Percentiles rank a stretch among this genome's conserved stretches.
Conservation (phyloP, 1,140 invertebrate species). For the Hylaeus anthracinus region DNA sequence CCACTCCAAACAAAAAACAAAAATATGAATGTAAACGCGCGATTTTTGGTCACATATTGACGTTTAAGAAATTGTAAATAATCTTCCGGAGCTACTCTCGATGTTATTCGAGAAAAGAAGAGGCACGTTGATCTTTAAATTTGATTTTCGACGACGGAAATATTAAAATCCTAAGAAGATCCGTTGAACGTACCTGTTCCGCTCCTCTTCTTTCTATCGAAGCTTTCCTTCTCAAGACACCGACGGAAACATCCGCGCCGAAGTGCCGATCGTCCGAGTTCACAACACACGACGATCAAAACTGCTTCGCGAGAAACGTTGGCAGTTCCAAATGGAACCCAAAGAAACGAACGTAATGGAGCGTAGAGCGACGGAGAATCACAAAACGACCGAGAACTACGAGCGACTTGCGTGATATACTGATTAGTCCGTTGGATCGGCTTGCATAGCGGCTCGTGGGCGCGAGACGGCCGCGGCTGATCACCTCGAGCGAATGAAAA, state of each 20-base stretch:
- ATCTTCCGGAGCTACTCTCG: too few species aligned
- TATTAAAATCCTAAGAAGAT: too few species aligned
- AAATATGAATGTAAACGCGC: too few species aligned
- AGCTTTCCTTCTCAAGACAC: not conserved
- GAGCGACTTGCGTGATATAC: not conserved
- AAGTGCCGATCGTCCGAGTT: not conserved
- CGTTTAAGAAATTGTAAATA: too few species aligned
- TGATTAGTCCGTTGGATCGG: slow-evolving; percentile 23
- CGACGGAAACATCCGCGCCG: slow-evolving; percentile 22
- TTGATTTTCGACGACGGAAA: too few species aligned
- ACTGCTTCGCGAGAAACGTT: not conserved
- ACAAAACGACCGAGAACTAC: not conserved
- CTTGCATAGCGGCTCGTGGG: slow-evolving; percentile 30
- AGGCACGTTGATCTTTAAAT: too few species aligned
- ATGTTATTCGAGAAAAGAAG: too few species aligned
- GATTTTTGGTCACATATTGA: too few species aligned
- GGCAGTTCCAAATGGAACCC: not conserved
- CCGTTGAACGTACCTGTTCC: slow-evolving; percentile 4
- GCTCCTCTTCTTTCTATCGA: not conserved
- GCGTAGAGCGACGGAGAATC: not conserved
- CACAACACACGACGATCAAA: not conserved
- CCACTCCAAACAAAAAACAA: too few species aligned
- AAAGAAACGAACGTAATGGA: not conserved
- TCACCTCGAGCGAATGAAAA: slow-evolving; percentile 42
- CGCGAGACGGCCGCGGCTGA: slow-evolving; percentile 43